A percentile compares a stretch with the other conserved stretches of the same genome.
Conservation (phyloP, 1,140 invertebrate genomes). For the Nebria ingens region DNA sequence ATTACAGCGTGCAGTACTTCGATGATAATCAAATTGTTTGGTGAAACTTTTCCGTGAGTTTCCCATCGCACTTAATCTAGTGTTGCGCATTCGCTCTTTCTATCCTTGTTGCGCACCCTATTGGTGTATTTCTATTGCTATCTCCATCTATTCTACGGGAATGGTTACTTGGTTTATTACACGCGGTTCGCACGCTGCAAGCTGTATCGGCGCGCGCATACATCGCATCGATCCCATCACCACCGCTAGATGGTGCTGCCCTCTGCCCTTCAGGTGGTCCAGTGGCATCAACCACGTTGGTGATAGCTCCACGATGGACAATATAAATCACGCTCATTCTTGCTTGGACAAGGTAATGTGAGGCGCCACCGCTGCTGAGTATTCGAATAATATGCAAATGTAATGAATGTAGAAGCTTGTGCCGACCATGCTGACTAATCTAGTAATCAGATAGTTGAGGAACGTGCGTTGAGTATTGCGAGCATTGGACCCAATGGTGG, state of each 20-base stretch:
- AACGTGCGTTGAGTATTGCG: no score
- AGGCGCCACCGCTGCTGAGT: neutral
- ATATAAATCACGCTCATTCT: neutral
- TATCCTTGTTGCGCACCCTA: neutral
- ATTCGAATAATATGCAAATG: neutral
- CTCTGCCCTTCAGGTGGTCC: neutral
- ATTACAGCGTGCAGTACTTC: neutral
- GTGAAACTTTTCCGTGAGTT: constrained; percentile 1
- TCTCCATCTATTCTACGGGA: no score
- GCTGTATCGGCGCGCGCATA: neutral
- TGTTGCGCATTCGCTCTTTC: neutral
- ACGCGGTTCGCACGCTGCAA: constrained; percentile 5
- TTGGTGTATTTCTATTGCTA: no score
- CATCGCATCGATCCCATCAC: constrained; percentile 1
- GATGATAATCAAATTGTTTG: constrained; percentile 8
- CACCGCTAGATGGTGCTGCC: no score
- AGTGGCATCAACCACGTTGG: neutral
- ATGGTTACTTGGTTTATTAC: constrained; percentile 9
- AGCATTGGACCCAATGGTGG: no score
- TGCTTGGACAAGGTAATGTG: neutral
- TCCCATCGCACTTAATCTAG: neutral
- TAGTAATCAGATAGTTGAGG: constrained; percentile 4
- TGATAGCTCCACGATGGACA: neutral
- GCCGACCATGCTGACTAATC: constrained; percentile 5
- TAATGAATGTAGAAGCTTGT: constrained; percentile 3